A percentile compares a stretch with the other conserved stretches of the same genome.
phyloP scores from a whole-genome alignment of 2,113 vertebrate genomes.

The Protomyctophum bolini region DNA sequence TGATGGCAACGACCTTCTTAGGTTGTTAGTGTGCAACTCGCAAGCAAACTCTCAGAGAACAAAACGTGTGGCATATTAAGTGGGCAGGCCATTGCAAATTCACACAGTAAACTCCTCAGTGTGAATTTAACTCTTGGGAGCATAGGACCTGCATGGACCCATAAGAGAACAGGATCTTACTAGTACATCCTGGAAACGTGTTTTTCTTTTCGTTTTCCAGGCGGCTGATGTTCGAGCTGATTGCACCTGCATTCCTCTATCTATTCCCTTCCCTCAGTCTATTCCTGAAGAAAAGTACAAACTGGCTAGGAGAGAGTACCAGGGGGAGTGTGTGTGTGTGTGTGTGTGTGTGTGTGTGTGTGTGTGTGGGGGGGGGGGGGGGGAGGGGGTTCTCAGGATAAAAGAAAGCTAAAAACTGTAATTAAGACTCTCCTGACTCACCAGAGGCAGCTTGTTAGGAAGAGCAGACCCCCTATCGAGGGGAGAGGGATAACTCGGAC shows the following conservation, averaged over 20 bases:
- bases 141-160: no score
- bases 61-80: neutral
- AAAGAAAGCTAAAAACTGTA: constrained; percentile 77
- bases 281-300: constrained; percentile 29
- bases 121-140: no score
- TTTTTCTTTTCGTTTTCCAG: neutral
- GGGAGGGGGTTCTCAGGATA: constrained; percentile 57
- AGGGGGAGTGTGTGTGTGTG: constrained; percentile 3
- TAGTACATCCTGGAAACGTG: constrained; percentile 1
- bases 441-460: constrained; percentile 77
- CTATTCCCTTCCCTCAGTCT: constrained; percentile 5
- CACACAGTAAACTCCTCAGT: neutral
- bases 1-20: neutral
- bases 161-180: no score
- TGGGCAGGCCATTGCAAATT: neutral
- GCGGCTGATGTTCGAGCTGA: constrained; percentile 11
- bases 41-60: neutral
- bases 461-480: constrained; percentile 75
- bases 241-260: constrained; percentile 6
- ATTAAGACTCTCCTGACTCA: constrained; percentile 79
- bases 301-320: constrained; percentile 44
- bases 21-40: neutral
- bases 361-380: constrained; percentile 1
- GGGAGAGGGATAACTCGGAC: constrained; percentile 77
- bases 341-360: no score